Evolutionary conservation across 37 sponge, comb jelly and placozoan genomes (phyloP), one percentile per base, ranked within the genome.

Genomic region (Crambe crambe): DNA sequence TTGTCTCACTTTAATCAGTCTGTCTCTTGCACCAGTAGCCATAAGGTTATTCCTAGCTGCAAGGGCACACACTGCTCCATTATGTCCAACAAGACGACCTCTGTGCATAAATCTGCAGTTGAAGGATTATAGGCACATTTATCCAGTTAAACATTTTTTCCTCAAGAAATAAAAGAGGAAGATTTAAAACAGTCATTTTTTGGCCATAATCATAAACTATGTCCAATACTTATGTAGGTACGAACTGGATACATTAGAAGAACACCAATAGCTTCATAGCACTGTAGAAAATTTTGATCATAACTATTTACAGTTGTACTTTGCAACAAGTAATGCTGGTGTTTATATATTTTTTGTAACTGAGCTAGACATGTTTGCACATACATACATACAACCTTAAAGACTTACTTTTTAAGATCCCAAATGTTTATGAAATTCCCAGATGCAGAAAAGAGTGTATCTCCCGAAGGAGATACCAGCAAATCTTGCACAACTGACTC

Each of bases 371-470:
- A n/a, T 6, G 4, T 22, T 60, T 23, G 17, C 25, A 60, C 61
- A 60, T n/a, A 6, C 6, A 22, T 60, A 60, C 4, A 60, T 42
- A 57, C 21, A 4, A 54, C 27, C 2, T 58, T 3, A 44, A 18
- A 3, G 42, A 70, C 88, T 83, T 23, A 92, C 93, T 84, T 88
- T n/a, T 75, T 74, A 17, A 88, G 60, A 78, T 92, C 89, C 93
- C 93, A 92, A 26, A 88, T 81, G 37, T 88, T 80, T 59, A 92
- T 78, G 29, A 61, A 66, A 22, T 80, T 78, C 8, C 93, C 93
- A 56, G 88, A 56, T 10, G 93, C 80, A 39, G 89, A 85, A 40
- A 68, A 92, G 21, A 92, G 89, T 20, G 64, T 64, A 21, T 70
- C 29, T 0, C 85, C 86, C 27, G 71, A 37, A 21, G 72, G 57